A percentile compares a stretch with the other conserved stretches of the same genome.
Conservation (phyloP, 2,888 invertebrate genomes). For the Thelaira solivaga region DNA sequence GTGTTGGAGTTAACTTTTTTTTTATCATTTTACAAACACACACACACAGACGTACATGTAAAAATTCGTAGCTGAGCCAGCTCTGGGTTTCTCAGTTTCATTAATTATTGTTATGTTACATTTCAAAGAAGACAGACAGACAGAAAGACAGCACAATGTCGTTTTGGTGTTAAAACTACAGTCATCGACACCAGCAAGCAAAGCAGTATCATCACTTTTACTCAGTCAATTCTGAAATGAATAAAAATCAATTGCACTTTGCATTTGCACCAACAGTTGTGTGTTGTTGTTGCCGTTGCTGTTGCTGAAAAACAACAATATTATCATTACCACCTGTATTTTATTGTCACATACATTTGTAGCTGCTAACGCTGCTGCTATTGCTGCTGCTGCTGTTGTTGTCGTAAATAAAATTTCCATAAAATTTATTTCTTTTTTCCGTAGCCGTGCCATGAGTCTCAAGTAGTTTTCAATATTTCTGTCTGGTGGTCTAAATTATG, state of each 20-base stretch:
- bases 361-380: slow-evolving; percentile 10
- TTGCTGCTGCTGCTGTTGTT: slow-evolving; percentile 15
- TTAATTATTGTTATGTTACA: slow-evolving; percentile 36
- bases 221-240: neutral
- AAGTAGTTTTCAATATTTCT: slow-evolving; percentile 49
- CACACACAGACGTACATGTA: neutral
- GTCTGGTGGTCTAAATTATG: slow-evolving; percentile 57
- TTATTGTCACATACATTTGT: slow-evolving; percentile 24
- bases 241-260: slow-evolving; percentile 27
- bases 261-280: slow-evolving; percentile 10
- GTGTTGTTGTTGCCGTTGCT: slow-evolving; percentile 40
- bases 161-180: slow-evolving; percentile 44
- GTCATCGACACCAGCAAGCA: slow-evolving; percentile 41
- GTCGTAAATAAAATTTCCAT: slow-evolving; percentile 41
- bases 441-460: slow-evolving; percentile 47
- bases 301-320: neutral
- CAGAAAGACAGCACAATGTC: neutral
- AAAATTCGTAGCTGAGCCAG: no score
- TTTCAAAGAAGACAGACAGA: slow-evolving; percentile 9
- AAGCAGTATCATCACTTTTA: slow-evolving; percentile 41
- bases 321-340: slow-evolving; percentile 39
- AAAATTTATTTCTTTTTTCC: slow-evolving; percentile 55
- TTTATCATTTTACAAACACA: neutral
- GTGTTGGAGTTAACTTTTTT: neutral
- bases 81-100: slow-evolving; percentile 21